phyloP scores from a whole-genome alignment of 2,888 invertebrate species.

The Xanthia icteritia region DNA sequence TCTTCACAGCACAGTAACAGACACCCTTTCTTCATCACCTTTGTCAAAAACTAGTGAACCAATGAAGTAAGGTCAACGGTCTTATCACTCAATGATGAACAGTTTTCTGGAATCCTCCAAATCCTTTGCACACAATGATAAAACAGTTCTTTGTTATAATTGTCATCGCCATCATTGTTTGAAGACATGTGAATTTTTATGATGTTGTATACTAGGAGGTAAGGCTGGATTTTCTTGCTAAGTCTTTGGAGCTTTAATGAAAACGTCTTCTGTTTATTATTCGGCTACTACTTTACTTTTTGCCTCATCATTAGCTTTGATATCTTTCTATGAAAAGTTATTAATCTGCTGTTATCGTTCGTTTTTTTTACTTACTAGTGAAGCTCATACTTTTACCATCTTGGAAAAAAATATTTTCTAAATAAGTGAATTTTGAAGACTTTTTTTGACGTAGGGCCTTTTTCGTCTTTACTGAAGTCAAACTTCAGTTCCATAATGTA shows the following conservation, averaged over 20 bases:
- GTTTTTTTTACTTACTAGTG: not conserved
- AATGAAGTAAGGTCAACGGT: slow-evolving; percentile 40
- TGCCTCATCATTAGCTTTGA: no score
- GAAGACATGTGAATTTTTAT: slow-evolving; percentile 53
- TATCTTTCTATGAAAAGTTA: not conserved
- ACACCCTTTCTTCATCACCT: slow-evolving; percentile 27
- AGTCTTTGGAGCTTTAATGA: not conserved
- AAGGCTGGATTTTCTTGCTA: slow-evolving; percentile 24
- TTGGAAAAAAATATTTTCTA: not conserved
- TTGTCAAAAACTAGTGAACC: slow-evolving; percentile 38
- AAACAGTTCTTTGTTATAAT: slow-evolving; percentile 58
- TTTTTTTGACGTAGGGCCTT: not conserved
- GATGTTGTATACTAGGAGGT: slow-evolving; percentile 22
- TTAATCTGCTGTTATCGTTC: not conserved
- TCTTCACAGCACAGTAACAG: slow-evolving; percentile 16
- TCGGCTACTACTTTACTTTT: not conserved
- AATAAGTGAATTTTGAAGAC: not conserved
- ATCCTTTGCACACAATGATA: slow-evolving; percentile 59
- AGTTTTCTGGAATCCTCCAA: slow-evolving; percentile 60
- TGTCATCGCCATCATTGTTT: slow-evolving; percentile 59
- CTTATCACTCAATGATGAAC: slow-evolving; percentile 58
- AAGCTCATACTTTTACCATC: not conserved
- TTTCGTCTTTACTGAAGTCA: no score
- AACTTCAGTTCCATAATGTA: slow-evolving; percentile 1
- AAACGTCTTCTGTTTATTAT: not conserved